These are phyloP conservation scores for Nyctibius grandis DNA, from an alignment of 2,797 vertebrate genomes.

Conservation along the genomic window DNA sequence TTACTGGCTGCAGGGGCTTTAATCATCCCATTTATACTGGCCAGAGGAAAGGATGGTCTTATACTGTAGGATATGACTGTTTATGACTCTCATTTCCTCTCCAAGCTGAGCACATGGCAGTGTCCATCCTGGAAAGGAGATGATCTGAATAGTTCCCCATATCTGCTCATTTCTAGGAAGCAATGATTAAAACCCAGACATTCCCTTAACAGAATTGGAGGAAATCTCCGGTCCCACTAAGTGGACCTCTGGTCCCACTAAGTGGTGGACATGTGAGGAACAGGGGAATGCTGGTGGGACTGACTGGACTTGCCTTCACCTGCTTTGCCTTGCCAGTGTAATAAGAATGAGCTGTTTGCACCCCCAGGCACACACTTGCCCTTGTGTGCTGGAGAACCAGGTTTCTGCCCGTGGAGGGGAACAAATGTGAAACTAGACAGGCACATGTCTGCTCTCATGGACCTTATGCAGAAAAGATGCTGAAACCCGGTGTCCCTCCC, in stretches of 20 bases:
- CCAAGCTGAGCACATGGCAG: background rate
- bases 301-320: background rate
- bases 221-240: background rate
- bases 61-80: background rate
- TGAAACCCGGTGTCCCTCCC: background rate
- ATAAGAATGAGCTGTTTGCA: background rate
- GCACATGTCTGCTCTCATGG: background rate
- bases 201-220: background rate
- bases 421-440: background rate
- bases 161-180: background rate
- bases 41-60: background rate
- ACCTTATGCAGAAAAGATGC: background rate
- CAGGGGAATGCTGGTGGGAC: background rate
- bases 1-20: background rate
- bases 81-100: background rate
- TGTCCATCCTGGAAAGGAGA: background rate
- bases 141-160: background rate
- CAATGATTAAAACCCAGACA: background rate
- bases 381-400: background rate
- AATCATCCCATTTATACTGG: background rate
- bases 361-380: background rate
- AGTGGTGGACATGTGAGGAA: background rate
- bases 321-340: background rate
- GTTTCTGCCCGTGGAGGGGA: background rate
- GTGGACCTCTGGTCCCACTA: background rate